phyloP scores from a whole-genome alignment of 2,888 invertebrate genomes.

The Dendrolimus houi region DNA sequence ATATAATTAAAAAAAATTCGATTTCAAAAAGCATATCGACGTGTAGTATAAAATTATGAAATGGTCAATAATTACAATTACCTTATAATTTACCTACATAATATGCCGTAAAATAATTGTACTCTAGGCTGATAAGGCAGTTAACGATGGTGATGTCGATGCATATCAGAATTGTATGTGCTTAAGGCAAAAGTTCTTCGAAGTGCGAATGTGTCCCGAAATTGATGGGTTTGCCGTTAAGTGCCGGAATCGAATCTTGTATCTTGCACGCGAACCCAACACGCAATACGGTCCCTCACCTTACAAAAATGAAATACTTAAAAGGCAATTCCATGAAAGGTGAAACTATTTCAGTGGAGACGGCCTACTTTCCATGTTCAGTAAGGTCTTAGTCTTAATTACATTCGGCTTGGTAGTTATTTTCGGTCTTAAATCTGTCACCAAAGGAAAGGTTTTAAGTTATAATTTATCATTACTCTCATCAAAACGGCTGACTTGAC shows the following conservation, averaged over 20 bases:
- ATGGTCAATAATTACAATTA: too few relatives aligned
- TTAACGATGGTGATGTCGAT: constrained; percentile 19
- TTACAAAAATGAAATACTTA: constrained; percentile 30
- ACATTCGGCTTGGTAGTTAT: constrained; percentile 22
- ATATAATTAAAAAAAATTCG: too few relatives aligned
- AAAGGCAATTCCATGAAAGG: constrained; percentile 23
- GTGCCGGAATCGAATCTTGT: constrained; percentile 54
- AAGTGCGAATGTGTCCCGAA: constrained; percentile 56
- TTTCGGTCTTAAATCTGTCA: constrained; percentile 13
- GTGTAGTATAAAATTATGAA: too few relatives aligned
- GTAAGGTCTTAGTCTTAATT: constrained; percentile 27
- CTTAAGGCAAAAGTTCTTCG: constrained; percentile 66
- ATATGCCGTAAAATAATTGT: too few relatives aligned
- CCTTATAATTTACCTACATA: too few relatives aligned
- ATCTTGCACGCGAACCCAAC: constrained; percentile 46
- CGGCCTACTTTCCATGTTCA: constrained; percentile 30
- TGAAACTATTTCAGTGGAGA: constrained; percentile 34
- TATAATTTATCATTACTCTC: too few relatives aligned
- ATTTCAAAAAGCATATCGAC: too few relatives aligned
- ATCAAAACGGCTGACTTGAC: too few relatives aligned
- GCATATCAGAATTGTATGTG: constrained; percentile 49
- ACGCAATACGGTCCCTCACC: constrained; percentile 55
- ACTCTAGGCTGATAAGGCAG: too few relatives aligned
- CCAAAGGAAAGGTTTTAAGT: too few relatives aligned
- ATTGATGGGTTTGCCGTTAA: constrained; percentile 57